These are phyloP conservation scores for Alces alces DNA, from an alignment of 2,113 vertebrate genomes.

Conservation along the genomic window DNA sequence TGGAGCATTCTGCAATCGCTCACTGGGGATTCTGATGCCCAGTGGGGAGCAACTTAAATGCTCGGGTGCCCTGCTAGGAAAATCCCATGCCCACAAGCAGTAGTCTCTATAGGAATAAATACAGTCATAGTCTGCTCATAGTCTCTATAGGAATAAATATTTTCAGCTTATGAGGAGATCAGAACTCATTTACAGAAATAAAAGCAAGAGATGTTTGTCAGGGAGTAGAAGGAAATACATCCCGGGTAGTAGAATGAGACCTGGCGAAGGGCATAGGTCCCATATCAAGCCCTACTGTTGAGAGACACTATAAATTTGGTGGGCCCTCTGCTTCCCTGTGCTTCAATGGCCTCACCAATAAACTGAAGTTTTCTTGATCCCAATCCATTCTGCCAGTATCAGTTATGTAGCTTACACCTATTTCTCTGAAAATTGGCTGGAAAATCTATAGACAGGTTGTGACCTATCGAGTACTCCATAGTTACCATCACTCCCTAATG, in stretches of 20 bases:
- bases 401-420: background rate
- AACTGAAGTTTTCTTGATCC: background rate
- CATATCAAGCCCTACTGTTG: background rate
- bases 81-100: background rate
- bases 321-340: background rate
- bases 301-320: background rate
- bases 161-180: background rate
- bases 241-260: background rate
- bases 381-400: background rate
- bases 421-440: background rate
- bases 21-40: background rate
- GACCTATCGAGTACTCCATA: background rate
- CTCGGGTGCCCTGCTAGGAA: background rate
- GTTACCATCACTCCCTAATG: background rate
- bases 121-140: background rate
- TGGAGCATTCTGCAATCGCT: background rate
- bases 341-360: background rate
- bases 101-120: background rate
- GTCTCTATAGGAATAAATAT: background rate
- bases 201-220: background rate
- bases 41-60: slow-evolving; percentile 6
- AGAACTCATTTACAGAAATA: background rate
- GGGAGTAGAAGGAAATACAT: background rate
- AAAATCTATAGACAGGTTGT: background rate
- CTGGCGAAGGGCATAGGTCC: background rate